Evolutionary conservation across 2,888 invertebrate genomes (phyloP).

Genomic region (Lasioglossum zephyrum): DNA sequence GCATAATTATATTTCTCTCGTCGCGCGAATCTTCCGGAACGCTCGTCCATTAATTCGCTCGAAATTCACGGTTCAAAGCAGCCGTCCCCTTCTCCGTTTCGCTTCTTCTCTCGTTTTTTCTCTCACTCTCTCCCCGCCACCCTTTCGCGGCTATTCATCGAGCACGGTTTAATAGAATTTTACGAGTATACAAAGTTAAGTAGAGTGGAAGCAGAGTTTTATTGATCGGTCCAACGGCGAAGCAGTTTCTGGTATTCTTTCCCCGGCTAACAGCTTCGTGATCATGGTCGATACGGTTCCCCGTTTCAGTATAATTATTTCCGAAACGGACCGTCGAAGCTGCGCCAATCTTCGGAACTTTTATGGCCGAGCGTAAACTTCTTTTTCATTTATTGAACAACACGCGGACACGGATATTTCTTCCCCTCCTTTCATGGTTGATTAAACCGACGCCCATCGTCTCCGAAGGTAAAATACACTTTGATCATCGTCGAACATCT

Average conservation of each 20-base stretch:
- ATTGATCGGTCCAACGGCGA: conserved; percentile 40
- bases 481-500: background rate
- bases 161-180: conserved; percentile 59
- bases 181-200: conserved; percentile 57
- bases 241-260: conserved; percentile 30
- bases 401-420: background rate
- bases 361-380: background rate
- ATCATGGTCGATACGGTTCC: conserved; percentile 14
- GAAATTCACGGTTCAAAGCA: conserved; percentile 45
- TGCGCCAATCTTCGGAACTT: background rate
- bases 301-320: conserved; percentile 36
- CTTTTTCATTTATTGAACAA: background rate
- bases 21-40: conserved; percentile 4
- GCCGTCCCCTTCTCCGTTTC: too few species aligned
- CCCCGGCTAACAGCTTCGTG: background rate
- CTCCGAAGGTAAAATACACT: background rate
- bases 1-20: conserved; percentile 49
- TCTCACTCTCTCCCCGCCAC: background rate
- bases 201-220: conserved; percentile 54
- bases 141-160: conserved; percentile 31
- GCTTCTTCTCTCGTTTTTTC: background rate
- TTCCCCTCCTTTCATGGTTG: conserved; percentile 8
- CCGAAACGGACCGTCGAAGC: background rate
- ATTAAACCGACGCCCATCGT: background rate
- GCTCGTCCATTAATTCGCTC: conserved; percentile 28